Evolutionary conservation across 53 echinoderm and acorn worm species (phyloP), one percentile per base, ranked within the genome.

Genomic region (Temnopleurus reevesii): DNA sequence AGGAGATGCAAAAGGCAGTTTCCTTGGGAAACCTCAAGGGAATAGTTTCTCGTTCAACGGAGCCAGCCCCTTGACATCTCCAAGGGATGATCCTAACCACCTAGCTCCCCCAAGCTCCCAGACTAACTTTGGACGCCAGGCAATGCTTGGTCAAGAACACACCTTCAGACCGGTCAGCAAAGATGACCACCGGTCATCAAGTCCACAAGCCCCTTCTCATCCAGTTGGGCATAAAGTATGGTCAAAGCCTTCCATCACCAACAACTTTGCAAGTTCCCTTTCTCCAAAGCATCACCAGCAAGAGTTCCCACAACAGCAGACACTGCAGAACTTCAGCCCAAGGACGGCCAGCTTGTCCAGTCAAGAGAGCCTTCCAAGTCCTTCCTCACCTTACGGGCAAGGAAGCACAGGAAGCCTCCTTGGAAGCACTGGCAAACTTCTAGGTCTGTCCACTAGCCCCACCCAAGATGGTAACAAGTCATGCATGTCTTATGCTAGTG

Each of bases 401-500:
- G 93, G 80, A 3, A 82, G 28, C 25, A 86, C 77, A 64, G 41
- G 71, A 13, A 41, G 15, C 21, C 71, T 71, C 19, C 23, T 41
- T 25, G 76, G 29, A 3, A 88, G 51, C 43, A 10, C 4, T 12
- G 66, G 13, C 7, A 83, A 36, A 2, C 24, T 35, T 4, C 27
- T 45, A 18, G 65, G 82, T 27, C 89, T 82, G 28, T 81, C 89
- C 41, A 49, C 86, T 12, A 89, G 76, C 21, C 90, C 80, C n/a
- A 76, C 92, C 5, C 82, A 92, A 76, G 94, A 96, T 3, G 96
- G 94, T 59, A 33, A 63, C 44, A 92, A 92, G 55, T 66, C 83
- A 1, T 58, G 46, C 10, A 94, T 94, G 96, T 96, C 96, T 15
- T 99, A 99, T 59, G 99, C 98, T 24, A 96, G 92, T 27, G 99